Conservation (phyloP, 2,888 invertebrate species). For the Scelioninae gen. 1 region DNA sequence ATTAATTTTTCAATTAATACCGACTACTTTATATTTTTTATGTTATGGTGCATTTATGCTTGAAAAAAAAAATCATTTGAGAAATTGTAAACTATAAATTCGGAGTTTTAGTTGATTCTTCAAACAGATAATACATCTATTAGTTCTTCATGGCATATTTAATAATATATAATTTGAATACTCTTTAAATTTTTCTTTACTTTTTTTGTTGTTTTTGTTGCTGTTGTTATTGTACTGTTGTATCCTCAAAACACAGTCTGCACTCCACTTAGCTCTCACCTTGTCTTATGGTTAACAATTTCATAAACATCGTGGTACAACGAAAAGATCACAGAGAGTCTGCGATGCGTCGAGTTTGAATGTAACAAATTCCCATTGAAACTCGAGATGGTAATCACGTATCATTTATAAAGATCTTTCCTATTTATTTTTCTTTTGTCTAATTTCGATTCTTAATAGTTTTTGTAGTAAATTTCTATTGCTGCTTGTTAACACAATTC, state of each 20-base stretch:
- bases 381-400: constrained; percentile 57
- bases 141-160: constrained; percentile 1
- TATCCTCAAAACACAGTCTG: constrained; percentile 85
- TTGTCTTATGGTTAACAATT: constrained; percentile 81
- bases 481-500: constrained; percentile 14
- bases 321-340: constrained; percentile 76
- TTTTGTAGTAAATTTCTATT: constrained; percentile 1
- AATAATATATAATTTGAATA: background rate
- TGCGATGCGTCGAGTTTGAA: constrained; percentile 79
- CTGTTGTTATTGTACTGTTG: constrained; percentile 77
- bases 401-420: background rate
- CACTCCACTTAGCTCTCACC: constrained; percentile 84
- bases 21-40: constrained; percentile 64
- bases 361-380: constrained; percentile 49
- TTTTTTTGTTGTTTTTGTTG: constrained; percentile 71
- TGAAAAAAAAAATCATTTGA: too few relatives aligned
- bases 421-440: too few relatives aligned
- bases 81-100: too few relatives aligned
- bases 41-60: constrained; percentile 44
- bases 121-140: too few relatives aligned
- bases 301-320: constrained; percentile 64
- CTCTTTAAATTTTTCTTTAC: background rate
- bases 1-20: constrained; percentile 21
- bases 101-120: too few relatives aligned
- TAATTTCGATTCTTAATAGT: background rate